A percentile compares a stretch with the other conserved stretches of the same genome.
Evolutionary conservation across 2,888 invertebrate species (phyloP).

Genomic region (Scaptomyza flava): DNA sequence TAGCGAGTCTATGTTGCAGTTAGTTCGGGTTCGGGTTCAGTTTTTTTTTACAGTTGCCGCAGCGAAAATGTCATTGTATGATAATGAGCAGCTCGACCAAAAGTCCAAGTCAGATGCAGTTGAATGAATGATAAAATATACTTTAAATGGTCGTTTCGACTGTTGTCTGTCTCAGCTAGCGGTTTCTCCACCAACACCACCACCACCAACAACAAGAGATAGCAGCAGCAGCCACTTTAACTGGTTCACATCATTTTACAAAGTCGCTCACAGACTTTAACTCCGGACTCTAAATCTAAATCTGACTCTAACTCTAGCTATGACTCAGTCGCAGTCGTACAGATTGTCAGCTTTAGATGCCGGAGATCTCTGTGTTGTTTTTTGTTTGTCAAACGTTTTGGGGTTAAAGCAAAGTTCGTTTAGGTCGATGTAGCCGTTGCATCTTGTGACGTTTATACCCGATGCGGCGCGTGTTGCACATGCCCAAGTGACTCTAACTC

Average conservation of each 20-base stretch:
- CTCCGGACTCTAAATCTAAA: conserved; percentile 19
- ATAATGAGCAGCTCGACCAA: conserved; percentile 70
- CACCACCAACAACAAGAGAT: conserved; percentile 27
- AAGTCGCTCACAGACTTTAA: conserved; percentile 58
- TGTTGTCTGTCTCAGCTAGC: conserved; percentile 74
- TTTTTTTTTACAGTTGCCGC: conserved; percentile 61
- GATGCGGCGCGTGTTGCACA: conserved; percentile 67
- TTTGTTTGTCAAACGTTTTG: conserved; percentile 73
- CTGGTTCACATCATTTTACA: conserved; percentile 78
- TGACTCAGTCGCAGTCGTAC: conserved; percentile 19
- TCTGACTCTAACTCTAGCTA: conserved; percentile 16
- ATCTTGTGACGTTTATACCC: conserved; percentile 35
- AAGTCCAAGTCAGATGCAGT: conserved; percentile 75
- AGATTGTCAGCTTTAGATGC: conserved; percentile 72
- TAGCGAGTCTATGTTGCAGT: conserved; percentile 56
- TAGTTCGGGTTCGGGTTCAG: conserved; percentile 29
- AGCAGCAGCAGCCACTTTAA: conserved; percentile 54
- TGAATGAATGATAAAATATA: conserved; percentile 79
- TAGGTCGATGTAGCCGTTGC: conserved; percentile 64
- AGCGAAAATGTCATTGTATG: conserved; percentile 77
- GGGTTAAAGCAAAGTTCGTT: conserved; percentile 74
- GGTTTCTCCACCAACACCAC: conserved; percentile 46
- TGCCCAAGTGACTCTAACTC: conserved; percentile 50
- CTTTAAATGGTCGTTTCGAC: conserved; percentile 78
- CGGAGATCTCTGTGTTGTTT: conserved; percentile 64